A percentile compares a stretch with the other conserved stretches of the same genome.
Conservation (phyloP, 2,113 vertebrate species). For the Chaetura pelagica region DNA sequence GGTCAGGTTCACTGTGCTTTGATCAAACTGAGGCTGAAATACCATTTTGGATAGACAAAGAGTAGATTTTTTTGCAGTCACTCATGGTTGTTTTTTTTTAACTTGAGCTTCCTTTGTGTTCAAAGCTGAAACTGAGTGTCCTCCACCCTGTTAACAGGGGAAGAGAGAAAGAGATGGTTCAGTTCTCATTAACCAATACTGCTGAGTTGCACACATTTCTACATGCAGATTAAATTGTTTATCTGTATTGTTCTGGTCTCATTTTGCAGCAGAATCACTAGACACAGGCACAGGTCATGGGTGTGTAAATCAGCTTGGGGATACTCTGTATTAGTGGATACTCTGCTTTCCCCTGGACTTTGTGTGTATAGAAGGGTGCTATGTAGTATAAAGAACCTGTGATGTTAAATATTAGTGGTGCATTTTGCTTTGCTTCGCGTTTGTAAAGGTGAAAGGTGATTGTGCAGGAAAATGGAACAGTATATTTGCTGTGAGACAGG, state of each 20-base stretch:
- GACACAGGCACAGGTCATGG: constrained; percentile 20
- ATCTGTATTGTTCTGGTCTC: constrained; percentile 23
- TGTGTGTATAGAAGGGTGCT: background rate
- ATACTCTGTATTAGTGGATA: background rate
- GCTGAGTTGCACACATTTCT: constrained; percentile 36
- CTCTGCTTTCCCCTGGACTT: background rate
- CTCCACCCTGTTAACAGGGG: constrained; percentile 45
- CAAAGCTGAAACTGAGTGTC: background rate
- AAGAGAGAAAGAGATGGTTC: constrained; percentile 37
- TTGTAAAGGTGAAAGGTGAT: constrained; percentile 80
- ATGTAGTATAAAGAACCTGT: constrained; percentile 37
- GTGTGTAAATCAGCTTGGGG: constrained; percentile 15
- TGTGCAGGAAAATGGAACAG: constrained; percentile 77
- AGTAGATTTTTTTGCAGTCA: background rate
- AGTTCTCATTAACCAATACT: background rate
- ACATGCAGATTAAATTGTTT: background rate
- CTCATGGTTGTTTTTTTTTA: background rate
- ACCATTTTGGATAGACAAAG: background rate
- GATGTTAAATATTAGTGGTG: constrained; percentile 72
- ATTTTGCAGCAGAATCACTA: constrained; percentile 43
- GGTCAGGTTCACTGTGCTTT: background rate
- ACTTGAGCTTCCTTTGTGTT: constrained; percentile 10
- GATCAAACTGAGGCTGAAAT: background rate
- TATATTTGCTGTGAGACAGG: constrained; percentile 79
- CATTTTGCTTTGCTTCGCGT: constrained; percentile 70